Evolutionary conservation across 1,140 invertebrate genomes (phyloP).

Genomic region (Cardiocondyla obscurior): DNA sequence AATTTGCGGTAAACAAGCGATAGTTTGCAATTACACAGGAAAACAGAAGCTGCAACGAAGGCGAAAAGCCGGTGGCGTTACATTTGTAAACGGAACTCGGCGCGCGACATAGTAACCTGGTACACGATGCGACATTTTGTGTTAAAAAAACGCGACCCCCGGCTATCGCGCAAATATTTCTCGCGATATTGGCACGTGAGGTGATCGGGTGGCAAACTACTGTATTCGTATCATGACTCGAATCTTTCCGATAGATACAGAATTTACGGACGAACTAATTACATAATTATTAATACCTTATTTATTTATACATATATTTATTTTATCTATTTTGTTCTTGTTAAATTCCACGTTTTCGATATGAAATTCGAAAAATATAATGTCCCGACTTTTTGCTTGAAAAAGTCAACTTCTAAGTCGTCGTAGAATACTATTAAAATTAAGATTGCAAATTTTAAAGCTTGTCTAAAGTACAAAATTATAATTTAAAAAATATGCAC

Average conservation of each 20-base stretch:
- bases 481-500: background rate
- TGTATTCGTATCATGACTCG: background rate
- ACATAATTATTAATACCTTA: background rate
- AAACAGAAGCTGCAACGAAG: slow-evolving; percentile 74
- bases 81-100: slow-evolving; percentile 73
- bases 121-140: slow-evolving; percentile 81
- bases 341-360: background rate
- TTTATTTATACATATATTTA: background rate
- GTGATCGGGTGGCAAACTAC: background rate
- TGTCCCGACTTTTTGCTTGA: background rate
- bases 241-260: background rate
- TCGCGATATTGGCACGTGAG: background rate
- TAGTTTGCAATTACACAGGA: slow-evolving; percentile 78
- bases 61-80: slow-evolving; percentile 68
- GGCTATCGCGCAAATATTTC: background rate
- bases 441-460: background rate
- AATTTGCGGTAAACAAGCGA: slow-evolving; percentile 68
- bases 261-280: background rate
- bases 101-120: slow-evolving; percentile 75
- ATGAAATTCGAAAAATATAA: too few species aligned
- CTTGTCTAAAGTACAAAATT: background rate
- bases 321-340: background rate
- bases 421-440: slow-evolving; percentile 10
- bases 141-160: slow-evolving; percentile 77
- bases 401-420: background rate